Evolutionary conservation across 2,888 invertebrate species (phyloP).

Genomic region (Cantharis flavilabris): DNA sequence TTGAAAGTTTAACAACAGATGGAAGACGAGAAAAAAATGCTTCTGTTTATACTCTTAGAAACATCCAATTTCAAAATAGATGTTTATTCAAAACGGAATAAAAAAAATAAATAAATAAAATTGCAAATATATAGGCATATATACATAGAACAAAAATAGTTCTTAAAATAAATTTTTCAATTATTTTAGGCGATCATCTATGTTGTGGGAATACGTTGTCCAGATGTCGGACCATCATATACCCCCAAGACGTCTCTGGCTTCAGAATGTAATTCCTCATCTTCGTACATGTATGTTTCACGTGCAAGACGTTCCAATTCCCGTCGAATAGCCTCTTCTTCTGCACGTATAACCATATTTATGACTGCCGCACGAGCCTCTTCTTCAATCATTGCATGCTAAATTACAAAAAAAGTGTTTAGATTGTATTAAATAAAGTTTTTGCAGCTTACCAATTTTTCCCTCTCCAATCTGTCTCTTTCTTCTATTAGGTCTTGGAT

Average conservation of each 20-base stretch:
- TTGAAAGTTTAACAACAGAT: no score
- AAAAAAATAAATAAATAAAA: no score
- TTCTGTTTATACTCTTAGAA: no score
- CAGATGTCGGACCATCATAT: constrained; percentile 37
- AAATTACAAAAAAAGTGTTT: constrained; percentile 12
- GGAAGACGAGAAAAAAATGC: no score
- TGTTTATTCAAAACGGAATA: no score
- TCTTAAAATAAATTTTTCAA: no score
- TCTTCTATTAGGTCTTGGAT: constrained; percentile 47
- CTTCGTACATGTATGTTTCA: constrained; percentile 34
- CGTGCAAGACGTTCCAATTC: constrained; percentile 45
- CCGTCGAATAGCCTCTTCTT: constrained; percentile 45
- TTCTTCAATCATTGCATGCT: constrained; percentile 48
- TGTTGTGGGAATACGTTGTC: not conserved
- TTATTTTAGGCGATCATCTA: no score
- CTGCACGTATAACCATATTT: constrained; percentile 49
- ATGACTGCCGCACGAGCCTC: constrained; percentile 49
- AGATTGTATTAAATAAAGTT: not conserved
- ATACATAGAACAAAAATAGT: no score
- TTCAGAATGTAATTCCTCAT: constrained; percentile 41
- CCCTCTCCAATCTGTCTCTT: constrained; percentile 45
- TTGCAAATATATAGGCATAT: no score
- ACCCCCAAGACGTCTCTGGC: constrained; percentile 44
- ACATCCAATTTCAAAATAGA: no score
- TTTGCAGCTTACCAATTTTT: constrained; percentile 43